phyloP scores from a whole-genome alignment of 2,888 invertebrate species.

The Hydropsyche betteni region DNA sequence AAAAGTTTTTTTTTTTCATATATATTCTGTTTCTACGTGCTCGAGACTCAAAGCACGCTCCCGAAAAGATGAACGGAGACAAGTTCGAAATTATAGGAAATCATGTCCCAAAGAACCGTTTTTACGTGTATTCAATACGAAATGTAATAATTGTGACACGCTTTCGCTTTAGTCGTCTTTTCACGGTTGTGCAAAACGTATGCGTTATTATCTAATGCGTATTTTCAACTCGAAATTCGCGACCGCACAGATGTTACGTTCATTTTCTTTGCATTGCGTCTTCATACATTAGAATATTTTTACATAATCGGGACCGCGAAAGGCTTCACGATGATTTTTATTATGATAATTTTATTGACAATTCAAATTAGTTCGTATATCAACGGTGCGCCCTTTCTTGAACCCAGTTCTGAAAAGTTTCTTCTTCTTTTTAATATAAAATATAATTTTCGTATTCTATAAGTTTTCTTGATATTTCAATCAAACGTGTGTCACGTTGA shows the following conservation, averaged over 20 bases:
- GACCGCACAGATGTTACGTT: no score
- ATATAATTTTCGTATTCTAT: not conserved
- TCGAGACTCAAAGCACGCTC: no score
- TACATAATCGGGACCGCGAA: no score
- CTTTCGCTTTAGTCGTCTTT: not conserved
- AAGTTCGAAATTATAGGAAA: not conserved
- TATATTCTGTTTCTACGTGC: no score
- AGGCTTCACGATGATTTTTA: not conserved
- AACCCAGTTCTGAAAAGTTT: not conserved
- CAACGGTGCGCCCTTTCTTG: not conserved
- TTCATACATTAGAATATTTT: no score
- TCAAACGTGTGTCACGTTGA: no score
- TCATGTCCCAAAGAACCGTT: not conserved
- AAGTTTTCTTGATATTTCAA: slow-evolving; percentile 1
- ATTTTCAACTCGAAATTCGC: no score
- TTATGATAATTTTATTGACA: slow-evolving; percentile 23
- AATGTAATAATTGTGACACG: slow-evolving; percentile 11
- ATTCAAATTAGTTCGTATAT: slow-evolving; percentile 18
- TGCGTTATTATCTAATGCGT: no score
- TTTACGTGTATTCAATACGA: not conserved
- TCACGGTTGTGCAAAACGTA: no score
- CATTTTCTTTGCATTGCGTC: no score
- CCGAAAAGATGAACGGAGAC: no score
- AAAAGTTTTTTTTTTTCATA: no score
- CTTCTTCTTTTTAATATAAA: slow-evolving; percentile 5